Evolutionary conservation across 1,140 invertebrate genomes (phyloP).

Genomic region (Euura saliciscinereae): DNA sequence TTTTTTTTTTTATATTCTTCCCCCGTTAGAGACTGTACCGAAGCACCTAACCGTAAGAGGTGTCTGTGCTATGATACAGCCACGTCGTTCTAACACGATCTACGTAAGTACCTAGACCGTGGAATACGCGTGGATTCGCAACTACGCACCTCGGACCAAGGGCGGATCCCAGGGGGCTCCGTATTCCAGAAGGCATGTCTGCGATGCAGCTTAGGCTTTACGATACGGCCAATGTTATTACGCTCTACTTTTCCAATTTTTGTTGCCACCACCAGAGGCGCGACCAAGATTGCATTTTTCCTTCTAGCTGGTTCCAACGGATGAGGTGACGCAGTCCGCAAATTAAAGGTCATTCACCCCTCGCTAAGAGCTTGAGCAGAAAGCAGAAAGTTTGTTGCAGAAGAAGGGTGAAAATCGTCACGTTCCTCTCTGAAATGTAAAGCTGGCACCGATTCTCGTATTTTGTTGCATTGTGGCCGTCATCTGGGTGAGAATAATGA

Average conservation of each 20-base stretch:
- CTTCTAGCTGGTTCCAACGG: background rate
- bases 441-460: too few species aligned
- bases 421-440: too few species aligned
- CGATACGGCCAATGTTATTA: background rate
- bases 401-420: background rate
- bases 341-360: background rate
- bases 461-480: background rate
- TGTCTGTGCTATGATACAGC: slow-evolving; percentile 32
- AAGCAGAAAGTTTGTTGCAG: background rate
- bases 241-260: slow-evolving; percentile 19
- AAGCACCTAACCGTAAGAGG: slow-evolving; percentile 21
- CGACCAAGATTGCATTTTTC: background rate
- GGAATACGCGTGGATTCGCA: too few species aligned
- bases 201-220: slow-evolving; percentile 24
- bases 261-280: background rate
- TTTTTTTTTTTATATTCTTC: too few species aligned
- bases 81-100: background rate
- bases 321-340: background rate
- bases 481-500: background rate
- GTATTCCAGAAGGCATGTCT: slow-evolving; percentile 38
- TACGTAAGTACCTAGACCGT: background rate
- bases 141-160: slow-evolving; percentile 1
- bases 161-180: slow-evolving; percentile 32
- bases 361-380: background rate
- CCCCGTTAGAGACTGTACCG: slow-evolving; percentile 3